A percentile compares a stretch with the other conserved stretches of the same genome.
Evolutionary conservation across 2,888 invertebrate species (phyloP).

Genomic region (Melinopterus prodromus): DNA sequence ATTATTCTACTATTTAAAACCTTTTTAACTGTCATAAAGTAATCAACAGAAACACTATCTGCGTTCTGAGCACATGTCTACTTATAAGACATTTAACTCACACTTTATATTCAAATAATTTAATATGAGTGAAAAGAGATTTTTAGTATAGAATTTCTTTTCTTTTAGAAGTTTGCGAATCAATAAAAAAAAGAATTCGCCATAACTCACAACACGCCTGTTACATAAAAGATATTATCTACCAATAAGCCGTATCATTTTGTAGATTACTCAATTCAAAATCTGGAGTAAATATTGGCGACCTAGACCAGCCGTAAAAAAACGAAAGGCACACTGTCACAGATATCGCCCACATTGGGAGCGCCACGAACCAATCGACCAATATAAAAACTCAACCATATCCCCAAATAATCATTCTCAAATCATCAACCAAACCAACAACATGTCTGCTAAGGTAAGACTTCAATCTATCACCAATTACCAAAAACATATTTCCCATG

Average conservation of each 20-base stretch:
- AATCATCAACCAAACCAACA: background rate
- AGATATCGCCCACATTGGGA: background rate
- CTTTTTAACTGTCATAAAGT: too few relatives aligned
- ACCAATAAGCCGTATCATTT: background rate
- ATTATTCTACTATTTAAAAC: too few relatives aligned
- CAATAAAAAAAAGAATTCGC: too few relatives aligned
- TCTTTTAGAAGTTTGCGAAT: too few relatives aligned
- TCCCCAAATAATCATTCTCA: background rate
- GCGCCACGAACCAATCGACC: background rate
- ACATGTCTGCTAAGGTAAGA: background rate
- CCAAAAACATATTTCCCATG: background rate
- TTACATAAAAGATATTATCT: slow-evolving; percentile 4
- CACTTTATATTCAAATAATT: too few relatives aligned
- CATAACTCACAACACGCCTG: background rate
- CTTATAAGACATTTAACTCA: too few relatives aligned
- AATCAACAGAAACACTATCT: too few relatives aligned
- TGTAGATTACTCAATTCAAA: background rate
- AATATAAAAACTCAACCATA: background rate
- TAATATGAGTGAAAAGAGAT: too few relatives aligned
- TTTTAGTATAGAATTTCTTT: too few relatives aligned
- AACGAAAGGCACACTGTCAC: background rate
- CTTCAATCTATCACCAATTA: background rate
- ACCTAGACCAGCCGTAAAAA: background rate
- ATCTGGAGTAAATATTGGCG: background rate
- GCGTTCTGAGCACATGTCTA: too few relatives aligned